Conservation (phyloP, 2,888 invertebrate species). For the Parnassius mnemosyne region DNA sequence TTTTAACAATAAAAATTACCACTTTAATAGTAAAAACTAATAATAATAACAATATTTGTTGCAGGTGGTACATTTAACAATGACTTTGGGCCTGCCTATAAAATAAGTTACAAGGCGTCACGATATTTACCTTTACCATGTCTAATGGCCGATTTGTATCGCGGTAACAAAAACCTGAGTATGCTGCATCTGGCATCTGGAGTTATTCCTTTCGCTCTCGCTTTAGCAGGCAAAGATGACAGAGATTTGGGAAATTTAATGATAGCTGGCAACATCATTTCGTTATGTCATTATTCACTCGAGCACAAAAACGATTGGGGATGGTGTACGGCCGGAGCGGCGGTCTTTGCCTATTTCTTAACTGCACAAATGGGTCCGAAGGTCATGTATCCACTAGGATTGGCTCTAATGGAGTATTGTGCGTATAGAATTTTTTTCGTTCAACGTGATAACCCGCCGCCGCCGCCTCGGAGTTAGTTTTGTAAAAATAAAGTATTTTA, state of each 20-base stretch:
- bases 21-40: too few species aligned
- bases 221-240: constrained; percentile 52
- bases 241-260: constrained; percentile 49
- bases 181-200: constrained; percentile 57
- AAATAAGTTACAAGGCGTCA: constrained; percentile 50
- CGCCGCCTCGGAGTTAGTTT: background rate
- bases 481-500: background rate
- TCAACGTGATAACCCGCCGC: constrained; percentile 2
- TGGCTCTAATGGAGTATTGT: constrained; percentile 61
- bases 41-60: constrained; percentile 21
- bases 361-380: constrained; percentile 40
- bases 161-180: constrained; percentile 42
- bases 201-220: constrained; percentile 55
- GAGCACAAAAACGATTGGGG: constrained; percentile 52
- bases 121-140: constrained; percentile 62
- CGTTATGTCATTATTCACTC: constrained; percentile 50
- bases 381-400: constrained; percentile 53
- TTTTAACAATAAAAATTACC: too few species aligned
- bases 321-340: constrained; percentile 60
- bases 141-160: constrained; percentile 60
- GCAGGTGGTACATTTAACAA: constrained; percentile 51
- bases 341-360: constrained; percentile 53
- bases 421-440: constrained; percentile 51
- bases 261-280: constrained; percentile 56
- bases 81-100: constrained; percentile 51